Base-by-base conservation (phyloP, 2,797 vertebrate species). In the Malacoctenus gilli region DNA sequence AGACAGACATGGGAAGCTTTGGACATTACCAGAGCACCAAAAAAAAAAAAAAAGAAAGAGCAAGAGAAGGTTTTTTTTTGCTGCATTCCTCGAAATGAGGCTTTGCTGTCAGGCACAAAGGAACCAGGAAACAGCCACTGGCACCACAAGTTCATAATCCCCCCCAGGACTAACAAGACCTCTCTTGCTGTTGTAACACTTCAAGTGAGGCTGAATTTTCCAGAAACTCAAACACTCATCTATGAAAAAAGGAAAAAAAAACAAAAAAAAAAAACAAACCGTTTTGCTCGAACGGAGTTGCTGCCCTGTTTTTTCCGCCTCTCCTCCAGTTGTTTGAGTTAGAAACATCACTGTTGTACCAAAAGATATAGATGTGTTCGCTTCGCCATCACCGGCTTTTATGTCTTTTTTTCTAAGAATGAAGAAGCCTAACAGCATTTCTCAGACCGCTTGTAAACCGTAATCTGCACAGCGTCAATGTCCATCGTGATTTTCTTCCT, bases 71-170 rank as follows among this genome's bases (percentile, higher is more conserved):
- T 79, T 82, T 77, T 61, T 71, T 56, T 28, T 28, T 28, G 6
- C 5, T 28, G 34, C 50, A 59, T 68, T 79, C 54, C 39, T 55
- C 28, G 36, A 59, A 59, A 73, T 12, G 77, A 83, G 74, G 80
- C 64, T 82, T 78, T 65, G 22, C 41, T 68, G 72, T 72, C 60
- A 83, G 81, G 82, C 77, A 83, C 40, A 65, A 30, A 37, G 25
- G 51, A 48, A 79, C 37, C 72, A 78, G 56, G 63, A 83, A 84
- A 74, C 56, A 49, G 61, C 64, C 44, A 55, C 60, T 74, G 40
- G 39, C 59, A 68, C 49, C 74, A 67, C 56, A 49, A 59, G 58
- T 80, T 80, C 68, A 74, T 75, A 78, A 77, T 80, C 54, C 30
- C 20, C 47, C 25, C 25, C n/a, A n/a, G n/a, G n/a, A 46, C 56